Evolutionary conservation across 1,140 invertebrate species (phyloP).

Genomic region (Heliconius himera): DNA sequence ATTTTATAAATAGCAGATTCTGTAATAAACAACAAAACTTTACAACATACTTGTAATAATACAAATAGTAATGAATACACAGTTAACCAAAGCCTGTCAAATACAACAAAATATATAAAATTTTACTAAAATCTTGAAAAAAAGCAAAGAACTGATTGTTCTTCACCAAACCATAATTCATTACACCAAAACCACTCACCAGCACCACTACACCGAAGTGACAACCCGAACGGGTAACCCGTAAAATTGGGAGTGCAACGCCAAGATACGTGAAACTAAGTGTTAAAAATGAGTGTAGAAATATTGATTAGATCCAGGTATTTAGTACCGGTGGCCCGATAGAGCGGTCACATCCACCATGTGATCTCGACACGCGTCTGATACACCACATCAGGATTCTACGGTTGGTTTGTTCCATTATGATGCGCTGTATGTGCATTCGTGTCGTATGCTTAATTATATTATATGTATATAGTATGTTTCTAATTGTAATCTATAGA

Average conservation of each 20-base stretch:
- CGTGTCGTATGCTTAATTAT: conserved; percentile 79
- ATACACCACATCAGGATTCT: conserved; percentile 74
- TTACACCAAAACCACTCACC: conserved; percentile 21
- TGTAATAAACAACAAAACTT: no score
- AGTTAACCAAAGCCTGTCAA: no score
- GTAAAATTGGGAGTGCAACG: conserved; percentile 73
- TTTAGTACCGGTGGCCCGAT: conserved; percentile 68
- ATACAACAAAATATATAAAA: neutral
- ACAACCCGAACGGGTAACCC: conserved; percentile 45
- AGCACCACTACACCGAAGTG: conserved; percentile 29
- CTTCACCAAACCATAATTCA: conserved; percentile 19
- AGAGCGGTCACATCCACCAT: conserved; percentile 76
- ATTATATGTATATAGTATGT: conserved; percentile 55
- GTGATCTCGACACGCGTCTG: conserved; percentile 64
- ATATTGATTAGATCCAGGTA: conserved; percentile 80
- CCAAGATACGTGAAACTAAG: conserved; percentile 80
- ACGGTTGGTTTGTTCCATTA: conserved; percentile 77
- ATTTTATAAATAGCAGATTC: no score
- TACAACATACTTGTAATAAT: no score
- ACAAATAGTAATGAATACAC: no score
- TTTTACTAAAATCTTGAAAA: neutral
- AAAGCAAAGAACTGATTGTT: neutral
- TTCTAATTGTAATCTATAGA: conserved; percentile 65
- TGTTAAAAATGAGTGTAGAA: conserved; percentile 81
- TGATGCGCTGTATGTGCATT: conserved; percentile 69